These are phyloP conservation scores for Eubasilissa regina DNA, from an alignment of 1,140 invertebrate genomes.

Conservation along the genomic window DNA sequence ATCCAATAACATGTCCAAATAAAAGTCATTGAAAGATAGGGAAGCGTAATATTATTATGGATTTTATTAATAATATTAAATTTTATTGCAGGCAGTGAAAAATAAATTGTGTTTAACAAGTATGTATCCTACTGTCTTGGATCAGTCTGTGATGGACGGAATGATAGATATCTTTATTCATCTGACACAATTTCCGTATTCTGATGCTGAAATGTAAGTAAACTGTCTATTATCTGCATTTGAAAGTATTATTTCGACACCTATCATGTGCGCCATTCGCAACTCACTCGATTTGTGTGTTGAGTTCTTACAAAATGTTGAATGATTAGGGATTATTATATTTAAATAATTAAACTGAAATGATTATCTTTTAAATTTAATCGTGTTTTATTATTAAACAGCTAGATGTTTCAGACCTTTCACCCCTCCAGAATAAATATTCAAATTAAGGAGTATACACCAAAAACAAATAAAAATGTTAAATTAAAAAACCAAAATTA, in stretches of 20 bases:
- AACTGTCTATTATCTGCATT: not conserved
- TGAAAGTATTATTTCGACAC: not conserved
- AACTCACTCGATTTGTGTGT: not conserved
- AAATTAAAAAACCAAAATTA: no score
- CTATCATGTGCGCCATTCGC: no score
- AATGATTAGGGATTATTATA: not conserved
- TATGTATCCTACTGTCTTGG: not conserved
- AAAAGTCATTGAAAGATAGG: no score
- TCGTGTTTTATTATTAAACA: no score
- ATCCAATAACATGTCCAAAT: no score
- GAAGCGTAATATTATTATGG: no score
- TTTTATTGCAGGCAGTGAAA: conserved; percentile 20
- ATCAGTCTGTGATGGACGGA: conserved; percentile 5
- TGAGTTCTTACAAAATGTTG: not conserved
- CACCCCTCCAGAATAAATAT: no score
- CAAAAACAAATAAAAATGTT: no score
- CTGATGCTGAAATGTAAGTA: conserved; percentile 29
- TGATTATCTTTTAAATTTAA: not conserved
- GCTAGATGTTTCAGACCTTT: no score
- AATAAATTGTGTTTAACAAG: conserved; percentile 22
- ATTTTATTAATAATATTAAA: not conserved
- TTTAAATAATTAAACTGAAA: not conserved
- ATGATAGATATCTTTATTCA: conserved; percentile 14
- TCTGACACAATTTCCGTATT: conserved; percentile 16
- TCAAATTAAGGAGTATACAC: no score